A percentile compares a stretch with the other conserved stretches of the same genome.
Evolutionary conservation across 2,113 vertebrate genomes (phyloP).

Genomic region (Chaenogobius annularis): DNA sequence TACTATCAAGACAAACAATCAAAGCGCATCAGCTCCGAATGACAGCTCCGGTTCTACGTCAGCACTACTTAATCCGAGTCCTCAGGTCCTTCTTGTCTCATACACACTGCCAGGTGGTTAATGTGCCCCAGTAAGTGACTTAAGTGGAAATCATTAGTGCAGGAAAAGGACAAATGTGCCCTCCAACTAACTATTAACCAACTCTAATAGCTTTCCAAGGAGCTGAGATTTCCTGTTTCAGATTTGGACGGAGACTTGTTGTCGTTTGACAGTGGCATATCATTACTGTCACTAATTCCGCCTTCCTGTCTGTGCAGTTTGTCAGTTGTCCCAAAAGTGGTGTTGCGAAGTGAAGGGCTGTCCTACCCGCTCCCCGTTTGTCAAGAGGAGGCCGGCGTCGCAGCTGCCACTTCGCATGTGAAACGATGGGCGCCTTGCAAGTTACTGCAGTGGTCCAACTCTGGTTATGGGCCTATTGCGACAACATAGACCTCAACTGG

Average conservation of each 20-base stretch:
- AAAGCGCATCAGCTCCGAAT: not conserved
- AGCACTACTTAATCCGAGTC: conserved; percentile 6
- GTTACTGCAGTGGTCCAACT: not conserved
- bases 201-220: not conserved
- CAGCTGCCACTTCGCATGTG: not conserved
- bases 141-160: conserved; percentile 3
- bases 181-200: conserved; percentile 5
- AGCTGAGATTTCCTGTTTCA: not conserved
- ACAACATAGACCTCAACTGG: not conserved
- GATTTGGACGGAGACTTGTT: not conserved
- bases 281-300: conserved; percentile 1
- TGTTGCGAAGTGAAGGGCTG: not conserved
- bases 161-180: conserved; percentile 5
- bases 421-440: not conserved
- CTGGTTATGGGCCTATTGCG: not conserved
- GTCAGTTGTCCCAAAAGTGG: not conserved
- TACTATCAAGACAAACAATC: not conserved
- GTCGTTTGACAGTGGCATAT: not conserved
- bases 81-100: not conserved
- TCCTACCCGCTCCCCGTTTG: not conserved
- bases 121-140: not conserved
- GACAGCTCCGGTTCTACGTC: not conserved
- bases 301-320: not conserved
- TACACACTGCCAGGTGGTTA: not conserved
- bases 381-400: not conserved